These are phyloP conservation scores for Arbacia lixula DNA, from an alignment of 53 echinoderm and acorn worm genomes.

Conservation along the genomic window DNA sequence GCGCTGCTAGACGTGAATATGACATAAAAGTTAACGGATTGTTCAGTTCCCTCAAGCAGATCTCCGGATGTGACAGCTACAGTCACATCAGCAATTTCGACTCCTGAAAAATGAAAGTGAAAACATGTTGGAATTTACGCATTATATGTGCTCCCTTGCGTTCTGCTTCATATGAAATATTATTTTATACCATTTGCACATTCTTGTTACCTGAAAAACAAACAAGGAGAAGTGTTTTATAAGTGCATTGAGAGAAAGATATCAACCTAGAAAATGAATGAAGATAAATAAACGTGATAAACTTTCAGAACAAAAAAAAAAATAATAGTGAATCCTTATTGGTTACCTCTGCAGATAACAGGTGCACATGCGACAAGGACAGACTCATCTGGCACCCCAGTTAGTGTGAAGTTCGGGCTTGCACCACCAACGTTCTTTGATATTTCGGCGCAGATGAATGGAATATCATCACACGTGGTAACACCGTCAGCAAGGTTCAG, in stretches of 20 bases:
- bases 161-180: no score
- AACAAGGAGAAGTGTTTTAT: no score
- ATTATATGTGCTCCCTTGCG: no score
- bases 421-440: not conserved
- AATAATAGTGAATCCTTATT: no score
- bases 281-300: not conserved
- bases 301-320: no score
- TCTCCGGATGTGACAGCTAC: not conserved
- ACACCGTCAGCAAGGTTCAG: not conserved
- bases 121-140: no score
- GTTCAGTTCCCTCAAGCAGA: not conserved
- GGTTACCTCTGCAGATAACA: conserved; percentile 21
- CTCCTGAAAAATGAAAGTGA: no score
- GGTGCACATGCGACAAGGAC: not conserved
- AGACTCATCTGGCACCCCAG: conserved; percentile 26
- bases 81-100: not conserved
- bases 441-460: conserved; percentile 18
- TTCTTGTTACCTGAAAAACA: no score
- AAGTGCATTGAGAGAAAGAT: no score
- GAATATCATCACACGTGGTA: conserved; percentile 6
- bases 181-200: no score
- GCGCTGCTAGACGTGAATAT: conserved; percentile 18
- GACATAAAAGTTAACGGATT: conserved; percentile 44
- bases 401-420: conserved; percentile 1
- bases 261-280: no score